Conservation (phyloP, 2,113 vertebrate genomes). For the Tachysurus fulvidraco region DNA sequence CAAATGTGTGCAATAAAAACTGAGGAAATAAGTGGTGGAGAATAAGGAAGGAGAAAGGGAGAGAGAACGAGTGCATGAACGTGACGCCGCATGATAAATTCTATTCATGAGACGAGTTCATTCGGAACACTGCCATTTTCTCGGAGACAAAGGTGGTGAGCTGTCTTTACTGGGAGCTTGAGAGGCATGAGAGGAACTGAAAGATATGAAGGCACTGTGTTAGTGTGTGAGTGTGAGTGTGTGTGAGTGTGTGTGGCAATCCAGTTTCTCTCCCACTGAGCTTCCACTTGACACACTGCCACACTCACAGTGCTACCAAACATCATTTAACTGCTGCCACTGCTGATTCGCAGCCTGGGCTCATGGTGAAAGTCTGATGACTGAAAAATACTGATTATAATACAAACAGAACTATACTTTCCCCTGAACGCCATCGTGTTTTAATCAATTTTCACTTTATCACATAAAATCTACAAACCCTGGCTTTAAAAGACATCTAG, state of each 20-base stretch:
- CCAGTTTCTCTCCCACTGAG: constrained; percentile 8
- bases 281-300: constrained; percentile 14
- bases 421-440: background rate
- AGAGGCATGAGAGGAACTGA: constrained; percentile 18
- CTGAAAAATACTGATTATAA: constrained; percentile 16
- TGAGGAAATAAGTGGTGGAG: constrained; percentile 12
- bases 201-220: constrained; percentile 12
- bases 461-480: background rate
- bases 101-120: constrained; percentile 41
- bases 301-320: constrained; percentile 10
- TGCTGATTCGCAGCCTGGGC: constrained; percentile 10
- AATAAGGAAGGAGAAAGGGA: background rate
- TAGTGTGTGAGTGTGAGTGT: background rate
- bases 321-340: constrained; percentile 28
- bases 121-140: constrained; percentile 41
- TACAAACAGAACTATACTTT: background rate
- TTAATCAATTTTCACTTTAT: constrained; percentile 5
- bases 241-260: constrained; percentile 8
- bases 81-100: constrained; percentile 45
- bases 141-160: constrained; percentile 23
- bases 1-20: background rate
- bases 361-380: constrained; percentile 1
- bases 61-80: constrained; percentile 27
- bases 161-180: constrained; percentile 32
- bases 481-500: background rate